Evolutionary conservation across 2,888 invertebrate genomes (phyloP).

Genomic region (Athrips mouffetella): DNA sequence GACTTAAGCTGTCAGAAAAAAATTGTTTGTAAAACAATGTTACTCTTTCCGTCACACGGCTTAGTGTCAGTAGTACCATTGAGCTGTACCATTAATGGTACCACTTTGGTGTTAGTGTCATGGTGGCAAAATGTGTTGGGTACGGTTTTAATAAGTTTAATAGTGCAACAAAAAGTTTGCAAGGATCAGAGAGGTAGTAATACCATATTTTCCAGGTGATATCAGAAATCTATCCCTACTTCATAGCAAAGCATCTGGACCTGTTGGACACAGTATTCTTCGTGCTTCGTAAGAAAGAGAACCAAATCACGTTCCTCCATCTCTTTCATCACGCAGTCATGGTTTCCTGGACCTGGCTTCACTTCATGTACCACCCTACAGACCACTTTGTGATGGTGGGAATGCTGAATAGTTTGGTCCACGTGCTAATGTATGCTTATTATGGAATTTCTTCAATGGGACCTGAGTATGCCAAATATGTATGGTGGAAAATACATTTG

Average conservation of each 20-base stretch:
- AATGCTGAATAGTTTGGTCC: constrained; percentile 86
- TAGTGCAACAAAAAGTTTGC: no score
- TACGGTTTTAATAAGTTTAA: no score
- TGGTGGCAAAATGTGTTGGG: no score
- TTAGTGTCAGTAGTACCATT: no score
- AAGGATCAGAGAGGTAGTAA: no score
- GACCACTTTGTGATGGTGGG: constrained; percentile 88
- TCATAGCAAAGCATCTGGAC: constrained; percentile 87
- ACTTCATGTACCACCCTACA: constrained; percentile 85
- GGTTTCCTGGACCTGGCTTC: constrained; percentile 88
- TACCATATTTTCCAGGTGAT: constrained; percentile 45
- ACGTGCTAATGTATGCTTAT: constrained; percentile 90
- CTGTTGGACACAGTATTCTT: constrained; percentile 91
- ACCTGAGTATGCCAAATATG: constrained; percentile 83
- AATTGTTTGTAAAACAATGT: no score
- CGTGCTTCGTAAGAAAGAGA: constrained; percentile 86
- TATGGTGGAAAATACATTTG: constrained; percentile 94
- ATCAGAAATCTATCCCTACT: constrained; percentile 81
- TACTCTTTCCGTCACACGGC: no score
- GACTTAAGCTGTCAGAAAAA: no score
- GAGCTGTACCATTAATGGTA: no score
- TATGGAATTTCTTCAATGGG: constrained; percentile 87
- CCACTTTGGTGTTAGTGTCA: no score
- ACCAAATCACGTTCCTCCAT: constrained; percentile 92
- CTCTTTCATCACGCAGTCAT: constrained; percentile 91